Evolutionary conservation across 2,797 vertebrate species (phyloP), one percentile per base, ranked within the genome.

Genomic region (Aphelocoma californica): DNA sequence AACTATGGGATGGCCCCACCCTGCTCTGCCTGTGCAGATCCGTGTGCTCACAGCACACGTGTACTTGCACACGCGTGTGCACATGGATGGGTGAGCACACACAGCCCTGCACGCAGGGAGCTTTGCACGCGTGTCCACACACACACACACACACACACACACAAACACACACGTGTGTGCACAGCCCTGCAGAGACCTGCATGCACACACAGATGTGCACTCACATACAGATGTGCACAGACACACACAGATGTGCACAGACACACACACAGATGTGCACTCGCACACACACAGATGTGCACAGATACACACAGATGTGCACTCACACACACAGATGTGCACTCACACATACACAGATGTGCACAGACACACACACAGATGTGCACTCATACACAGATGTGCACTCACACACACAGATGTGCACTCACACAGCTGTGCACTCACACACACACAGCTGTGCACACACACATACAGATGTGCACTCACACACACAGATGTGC

Each of bases 101-200:
- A 14, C 44, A 57, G 38, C 24, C 8, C 23, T 36, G 45, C 31
- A 6, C 50, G 2, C 18, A 3, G 44, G 17, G 18, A 45, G 13
- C 45, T 61, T 25, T n/a, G 42, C 69, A 34, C 14, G 2, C 0
- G 0, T 28, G 7, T 44, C 13, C 54, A 10, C 5, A 4, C 7
- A 60, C 51, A 29, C 26, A 50, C 8, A 15, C 47, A 45, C 45
- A 28, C 6, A 45, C 45, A 28, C n/a, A 48, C 45, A 25, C 23
- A 47, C 47, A 25, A 19, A 45, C 7, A 45, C 20, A 45, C 45
- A 28, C 6, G 19, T 19, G 18, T n/a, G 42, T 36, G 23, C 75
- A 69, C 31, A 28, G 53, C 24, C 40, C 29, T 67, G 53, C 60
- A 45, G 29, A 34, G 25, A 34, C 24, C 44, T 64, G 29, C 61